Evolutionary conservation across 2,888 invertebrate genomes (phyloP).

Genomic region (Atrina japonica): DNA sequence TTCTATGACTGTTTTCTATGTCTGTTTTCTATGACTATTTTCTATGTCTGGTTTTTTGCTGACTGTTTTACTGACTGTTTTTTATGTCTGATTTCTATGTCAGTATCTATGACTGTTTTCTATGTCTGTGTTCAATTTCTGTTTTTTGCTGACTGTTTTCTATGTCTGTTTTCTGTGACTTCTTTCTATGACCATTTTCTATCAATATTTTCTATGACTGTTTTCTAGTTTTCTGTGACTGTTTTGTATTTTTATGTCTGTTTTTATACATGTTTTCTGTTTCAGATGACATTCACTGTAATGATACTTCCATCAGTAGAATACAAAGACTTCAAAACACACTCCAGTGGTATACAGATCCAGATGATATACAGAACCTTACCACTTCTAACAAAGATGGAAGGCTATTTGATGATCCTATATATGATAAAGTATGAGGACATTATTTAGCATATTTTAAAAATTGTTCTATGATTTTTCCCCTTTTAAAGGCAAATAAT

Average conservation of each 20-base stretch:
- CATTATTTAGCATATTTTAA: neutral
- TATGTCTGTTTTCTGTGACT: too few species aligned
- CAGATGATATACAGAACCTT: constrained; percentile 62
- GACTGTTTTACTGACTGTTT: too few species aligned
- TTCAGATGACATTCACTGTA: constrained; percentile 61
- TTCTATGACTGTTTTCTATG: too few species aligned
- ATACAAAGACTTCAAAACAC: constrained; percentile 57
- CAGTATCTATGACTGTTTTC: too few species aligned
- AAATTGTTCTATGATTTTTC: too few species aligned
- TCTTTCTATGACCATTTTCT: neutral
- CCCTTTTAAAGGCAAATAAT: too few species aligned
- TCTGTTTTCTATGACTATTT: too few species aligned
- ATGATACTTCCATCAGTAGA: constrained; percentile 62
- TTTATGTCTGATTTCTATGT: too few species aligned
- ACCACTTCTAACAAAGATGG: constrained; percentile 68
- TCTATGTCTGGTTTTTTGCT: too few species aligned
- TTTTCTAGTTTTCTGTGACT: neutral
- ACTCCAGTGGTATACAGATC: constrained; percentile 50
- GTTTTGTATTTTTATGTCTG: neutral
- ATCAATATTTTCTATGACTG: neutral
- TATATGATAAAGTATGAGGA: constrained; percentile 75
- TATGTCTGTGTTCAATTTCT: too few species aligned
- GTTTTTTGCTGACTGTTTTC: too few species aligned
- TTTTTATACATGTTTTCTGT: neutral
- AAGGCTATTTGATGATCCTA: constrained; percentile 35